Conservation (phyloP, 2,888 invertebrate genomes). For the Amiota minor region DNA sequence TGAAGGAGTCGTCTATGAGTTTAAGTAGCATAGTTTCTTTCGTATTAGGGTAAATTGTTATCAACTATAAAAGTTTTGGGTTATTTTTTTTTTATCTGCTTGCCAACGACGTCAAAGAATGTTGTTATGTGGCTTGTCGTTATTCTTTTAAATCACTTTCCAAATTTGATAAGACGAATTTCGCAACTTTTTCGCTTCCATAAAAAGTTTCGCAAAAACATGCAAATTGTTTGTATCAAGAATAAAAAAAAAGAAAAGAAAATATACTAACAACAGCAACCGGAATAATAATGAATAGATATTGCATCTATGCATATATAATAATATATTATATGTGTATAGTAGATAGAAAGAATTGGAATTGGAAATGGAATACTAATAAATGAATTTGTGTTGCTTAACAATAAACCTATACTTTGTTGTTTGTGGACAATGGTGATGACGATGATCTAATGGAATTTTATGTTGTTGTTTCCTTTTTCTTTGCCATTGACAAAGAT, state of each 20-base stretch:
- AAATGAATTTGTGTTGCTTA: too few relatives aligned
- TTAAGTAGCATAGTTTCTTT: too few relatives aligned
- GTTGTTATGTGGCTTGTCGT: not conserved
- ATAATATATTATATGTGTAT: too few relatives aligned
- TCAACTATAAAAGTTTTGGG: too few relatives aligned
- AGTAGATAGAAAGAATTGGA: too few relatives aligned
- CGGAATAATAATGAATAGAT: not conserved
- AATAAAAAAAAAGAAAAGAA: not conserved
- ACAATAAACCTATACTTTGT: not conserved
- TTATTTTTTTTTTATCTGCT: not conserved
- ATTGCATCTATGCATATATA: too few relatives aligned
- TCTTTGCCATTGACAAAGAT: not conserved
- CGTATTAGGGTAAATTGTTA: too few relatives aligned
- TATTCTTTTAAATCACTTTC: conserved; percentile 21
- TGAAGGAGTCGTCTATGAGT: not conserved
- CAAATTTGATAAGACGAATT: conserved; percentile 9
- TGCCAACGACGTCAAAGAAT: not conserved
- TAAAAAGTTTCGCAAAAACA: conserved; percentile 16
- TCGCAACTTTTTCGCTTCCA: not conserved
- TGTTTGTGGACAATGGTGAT: not conserved
- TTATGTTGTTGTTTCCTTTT: not conserved
- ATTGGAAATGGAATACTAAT: too few relatives aligned
- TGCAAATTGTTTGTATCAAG: conserved; percentile 15
- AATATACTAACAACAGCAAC: not conserved
- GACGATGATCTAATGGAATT: conserved; percentile 17